Evolutionary conservation across 2,797 vertebrate genomes (phyloP).

Genomic region (Sandelia bainsii): DNA sequence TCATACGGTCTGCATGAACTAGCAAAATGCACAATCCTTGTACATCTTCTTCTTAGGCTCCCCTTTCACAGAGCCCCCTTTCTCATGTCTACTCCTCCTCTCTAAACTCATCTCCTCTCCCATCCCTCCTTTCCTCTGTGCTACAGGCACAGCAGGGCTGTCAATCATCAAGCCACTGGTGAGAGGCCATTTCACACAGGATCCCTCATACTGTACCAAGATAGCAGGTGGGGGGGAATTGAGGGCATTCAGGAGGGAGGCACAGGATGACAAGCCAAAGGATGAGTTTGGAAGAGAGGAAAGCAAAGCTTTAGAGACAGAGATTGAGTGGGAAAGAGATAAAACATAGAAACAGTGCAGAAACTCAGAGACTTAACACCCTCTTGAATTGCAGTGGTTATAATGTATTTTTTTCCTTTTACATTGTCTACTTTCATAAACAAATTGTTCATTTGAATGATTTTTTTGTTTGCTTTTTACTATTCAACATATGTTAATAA

Average conservation of each 20-base stretch:
- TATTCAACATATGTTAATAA: no score
- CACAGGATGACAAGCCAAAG: conserved; percentile 46
- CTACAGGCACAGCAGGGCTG: conserved; percentile 60
- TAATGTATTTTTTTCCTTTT: background rate
- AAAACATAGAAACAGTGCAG: background rate
- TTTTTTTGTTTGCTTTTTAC: background rate
- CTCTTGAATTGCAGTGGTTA: background rate
- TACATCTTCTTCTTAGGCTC: conserved; percentile 19
- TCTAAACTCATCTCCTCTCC: conserved; percentile 29
- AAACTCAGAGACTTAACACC: conserved; percentile 16
- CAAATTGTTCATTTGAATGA: background rate
- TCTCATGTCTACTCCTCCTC: conserved; percentile 34
- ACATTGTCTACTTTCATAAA: background rate
- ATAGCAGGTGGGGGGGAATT: conserved; percentile 29
- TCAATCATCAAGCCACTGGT: conserved; percentile 68
- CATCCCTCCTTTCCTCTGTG: background rate
- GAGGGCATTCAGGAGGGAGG: conserved; percentile 21
- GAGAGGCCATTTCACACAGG: conserved; percentile 70
- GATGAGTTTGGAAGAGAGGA: conserved; percentile 41
- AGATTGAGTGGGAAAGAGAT: conserved; percentile 22
- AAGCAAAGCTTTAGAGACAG: conserved; percentile 20
- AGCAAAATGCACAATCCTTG: conserved; percentile 37
- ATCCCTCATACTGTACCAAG: conserved; percentile 52
- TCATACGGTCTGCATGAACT: conserved; percentile 30
- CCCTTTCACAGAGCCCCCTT: conserved; percentile 31